Evolutionary conservation across 2,113 vertebrate species (phyloP), one percentile per base, ranked within the genome.

Genomic region (Oceanodroma tethys): DNA sequence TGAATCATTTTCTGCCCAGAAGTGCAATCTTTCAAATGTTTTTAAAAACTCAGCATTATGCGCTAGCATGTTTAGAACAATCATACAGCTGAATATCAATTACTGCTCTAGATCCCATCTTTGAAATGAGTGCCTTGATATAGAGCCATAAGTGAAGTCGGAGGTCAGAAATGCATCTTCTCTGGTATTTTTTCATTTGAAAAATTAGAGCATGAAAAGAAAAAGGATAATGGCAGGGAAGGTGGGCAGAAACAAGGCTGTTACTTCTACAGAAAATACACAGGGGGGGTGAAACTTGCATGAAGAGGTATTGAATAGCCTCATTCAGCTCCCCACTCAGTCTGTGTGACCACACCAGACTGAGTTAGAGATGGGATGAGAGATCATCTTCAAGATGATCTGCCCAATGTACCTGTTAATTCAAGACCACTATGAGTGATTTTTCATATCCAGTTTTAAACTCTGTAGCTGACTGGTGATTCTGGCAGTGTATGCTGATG

Each of bases 61-160:
- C 1, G 1, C 21, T 29, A 86, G 1, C 42, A 67, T 40, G 45
- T 86, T 62, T 25, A 82, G 45, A 58, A 42, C 11, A 86, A 27
- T 7, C 2, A 0, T 5, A 78, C 0, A 1, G 30, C 16, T 81
- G 67, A 55, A 63, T 52, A 78, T 59, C 1, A 3, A 67, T 55
- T 74, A 25, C 27, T 79, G 48, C 10, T 85, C 67, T 82, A 50
- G 48, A 52, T 68, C 43, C 9, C 18, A n/a, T 59, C 21, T 81
- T 50, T 50, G 53, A 92, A 90, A 90, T 27, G 6, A 55, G 17
- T 59, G 29, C 4, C 66, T 50, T 50, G 14, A 47, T 53, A 40
- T 2, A 66, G 7, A 43, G 32, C 11, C 19, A 25, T 59, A 38
- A 66, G 42, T 22, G 42, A 94, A 95, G n/a, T 59, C 55, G 19